These are phyloP conservation scores for Spilogale gracilis DNA, from an alignment of 2,113 vertebrate genomes.

Conservation along the genomic window DNA sequence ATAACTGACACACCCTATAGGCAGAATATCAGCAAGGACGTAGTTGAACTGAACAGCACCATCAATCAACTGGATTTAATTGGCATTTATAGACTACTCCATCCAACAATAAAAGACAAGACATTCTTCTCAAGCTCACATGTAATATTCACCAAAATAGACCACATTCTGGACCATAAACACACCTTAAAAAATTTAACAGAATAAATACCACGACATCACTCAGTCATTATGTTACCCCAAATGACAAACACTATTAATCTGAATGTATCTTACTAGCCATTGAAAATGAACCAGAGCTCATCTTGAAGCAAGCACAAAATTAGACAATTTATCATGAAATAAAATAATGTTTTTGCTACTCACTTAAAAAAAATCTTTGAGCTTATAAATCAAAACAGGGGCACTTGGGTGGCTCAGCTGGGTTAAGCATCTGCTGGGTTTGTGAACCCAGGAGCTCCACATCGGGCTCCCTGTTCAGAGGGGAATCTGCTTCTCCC, in stretches of 20 bases:
- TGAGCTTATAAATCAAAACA: constrained; percentile 21
- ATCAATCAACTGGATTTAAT: background rate
- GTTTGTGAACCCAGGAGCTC: background rate
- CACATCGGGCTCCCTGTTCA: background rate
- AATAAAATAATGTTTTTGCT: constrained; percentile 1
- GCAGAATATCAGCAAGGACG: background rate
- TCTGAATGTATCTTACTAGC: background rate
- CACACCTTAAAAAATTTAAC: background rate
- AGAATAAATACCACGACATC: background rate
- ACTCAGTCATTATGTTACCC: background rate
- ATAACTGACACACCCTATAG: background rate
- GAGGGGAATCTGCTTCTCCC: background rate
- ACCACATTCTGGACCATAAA: background rate
- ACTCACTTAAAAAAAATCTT: background rate
- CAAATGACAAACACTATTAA: background rate
- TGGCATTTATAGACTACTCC: background rate
- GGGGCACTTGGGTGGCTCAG: background rate
- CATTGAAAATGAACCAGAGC: background rate
- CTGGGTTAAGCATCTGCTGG: background rate
- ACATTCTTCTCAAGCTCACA: background rate
- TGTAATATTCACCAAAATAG: background rate
- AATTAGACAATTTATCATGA: background rate
- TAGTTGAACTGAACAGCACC: background rate
- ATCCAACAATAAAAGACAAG: background rate
- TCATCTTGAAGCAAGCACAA: constrained; percentile 11